Conservation (phyloP, 2,888 invertebrate species). For the Hirtodrosophila confusa region DNA sequence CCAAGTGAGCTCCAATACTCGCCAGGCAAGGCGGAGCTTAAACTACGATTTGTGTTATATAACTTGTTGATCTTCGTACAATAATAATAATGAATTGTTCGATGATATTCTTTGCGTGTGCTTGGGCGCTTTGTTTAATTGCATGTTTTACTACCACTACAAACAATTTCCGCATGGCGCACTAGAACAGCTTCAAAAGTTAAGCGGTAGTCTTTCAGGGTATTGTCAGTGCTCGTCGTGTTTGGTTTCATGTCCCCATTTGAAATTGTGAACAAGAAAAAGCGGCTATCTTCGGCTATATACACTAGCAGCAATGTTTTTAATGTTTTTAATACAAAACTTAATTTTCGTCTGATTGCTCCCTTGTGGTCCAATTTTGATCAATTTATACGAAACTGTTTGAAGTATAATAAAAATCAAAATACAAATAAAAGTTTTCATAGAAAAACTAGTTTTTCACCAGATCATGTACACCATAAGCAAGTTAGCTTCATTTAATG, state of each 20-base stretch:
- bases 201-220: background rate
- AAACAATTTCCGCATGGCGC: conserved; percentile 68
- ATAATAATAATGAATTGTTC: conserved; percentile 58
- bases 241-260: conserved; percentile 12
- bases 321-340: too few species aligned
- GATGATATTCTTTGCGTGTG: conserved; percentile 37
- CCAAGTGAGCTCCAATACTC: too few species aligned
- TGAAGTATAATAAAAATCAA: too few species aligned
- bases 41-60: conserved; percentile 63
- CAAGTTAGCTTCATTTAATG: too few species aligned
- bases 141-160: conserved; percentile 47
- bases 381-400: too few species aligned
- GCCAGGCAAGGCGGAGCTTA: background rate
- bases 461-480: too few species aligned
- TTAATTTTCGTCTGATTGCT: too few species aligned
- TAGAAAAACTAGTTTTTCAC: too few species aligned
- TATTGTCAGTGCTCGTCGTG: conserved; percentile 32
- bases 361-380: too few species aligned
- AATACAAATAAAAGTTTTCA: too few species aligned
- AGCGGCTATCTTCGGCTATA: too few species aligned
- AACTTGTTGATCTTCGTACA: conserved; percentile 54
- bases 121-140: conserved; percentile 46
- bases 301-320: too few species aligned
- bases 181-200: conserved; percentile 43
- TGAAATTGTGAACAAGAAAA: background rate